These are phyloP conservation scores for Chloebia gouldiae DNA, from an alignment of 2,113 vertebrate species.

Conservation along the genomic window DNA sequence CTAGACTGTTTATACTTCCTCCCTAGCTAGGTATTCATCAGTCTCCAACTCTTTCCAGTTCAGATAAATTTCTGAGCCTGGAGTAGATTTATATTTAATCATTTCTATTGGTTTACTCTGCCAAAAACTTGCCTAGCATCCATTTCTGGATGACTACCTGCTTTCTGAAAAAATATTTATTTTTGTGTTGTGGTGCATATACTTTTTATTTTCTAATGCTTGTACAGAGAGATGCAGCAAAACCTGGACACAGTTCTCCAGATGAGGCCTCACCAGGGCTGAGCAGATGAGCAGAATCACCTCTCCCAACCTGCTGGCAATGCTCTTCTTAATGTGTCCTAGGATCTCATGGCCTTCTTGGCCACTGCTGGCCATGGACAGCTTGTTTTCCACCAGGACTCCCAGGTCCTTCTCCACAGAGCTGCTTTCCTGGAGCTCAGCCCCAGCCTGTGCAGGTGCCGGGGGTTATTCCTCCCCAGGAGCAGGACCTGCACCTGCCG, in stretches of 20 bases:
- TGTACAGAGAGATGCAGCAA: not conserved
- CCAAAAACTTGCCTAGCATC: not conserved
- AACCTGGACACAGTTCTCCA: not conserved
- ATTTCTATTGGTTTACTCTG: not conserved
- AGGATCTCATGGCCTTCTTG: not conserved
- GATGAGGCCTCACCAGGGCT: not conserved
- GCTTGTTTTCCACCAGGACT: not conserved
- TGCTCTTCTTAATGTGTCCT: not conserved
- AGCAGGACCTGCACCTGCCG: not conserved
- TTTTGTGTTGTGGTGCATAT: not conserved
- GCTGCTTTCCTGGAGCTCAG: not conserved
- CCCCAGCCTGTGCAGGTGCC: not conserved
- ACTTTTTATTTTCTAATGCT: not conserved
- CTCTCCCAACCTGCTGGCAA: rapidly evolving
- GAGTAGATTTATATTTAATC: not conserved
- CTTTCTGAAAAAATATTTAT: not conserved
- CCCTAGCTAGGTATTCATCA: not conserved
- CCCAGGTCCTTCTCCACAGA: not conserved
- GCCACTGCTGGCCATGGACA: not conserved
- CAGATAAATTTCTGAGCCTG: not conserved
- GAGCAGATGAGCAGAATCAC: not conserved
- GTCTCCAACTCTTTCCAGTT: not conserved
- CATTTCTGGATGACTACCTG: not conserved
- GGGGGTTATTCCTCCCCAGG: not conserved
- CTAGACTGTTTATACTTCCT: not conserved